These are phyloP conservation scores for Tringa solitaria DNA, from an alignment of 2,113 vertebrate species.

Conservation along the genomic window DNA sequence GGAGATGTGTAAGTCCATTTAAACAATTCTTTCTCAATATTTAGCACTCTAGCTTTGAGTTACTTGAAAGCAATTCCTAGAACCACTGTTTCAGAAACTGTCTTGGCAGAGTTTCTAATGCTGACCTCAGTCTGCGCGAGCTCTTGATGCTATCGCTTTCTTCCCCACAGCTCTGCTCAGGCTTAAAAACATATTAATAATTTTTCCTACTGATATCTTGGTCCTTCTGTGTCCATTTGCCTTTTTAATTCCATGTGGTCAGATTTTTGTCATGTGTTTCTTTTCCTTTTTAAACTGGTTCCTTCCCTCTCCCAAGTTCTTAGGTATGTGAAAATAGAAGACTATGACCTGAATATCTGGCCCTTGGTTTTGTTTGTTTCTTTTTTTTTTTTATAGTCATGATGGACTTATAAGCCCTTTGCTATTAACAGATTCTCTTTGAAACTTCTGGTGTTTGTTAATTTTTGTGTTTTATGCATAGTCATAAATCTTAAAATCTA, in stretches of 20 bases:
- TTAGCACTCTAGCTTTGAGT: neutral
- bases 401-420: neutral
- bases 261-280: neutral
- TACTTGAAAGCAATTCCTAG: neutral
- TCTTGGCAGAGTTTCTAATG: neutral
- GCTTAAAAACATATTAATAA: neutral
- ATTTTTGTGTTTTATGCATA: neutral
- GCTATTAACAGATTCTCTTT: neutral
- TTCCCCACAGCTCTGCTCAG: neutral
- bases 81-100: fast-evolving
- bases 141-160: neutral
- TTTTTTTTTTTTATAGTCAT: neutral
- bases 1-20: slow-evolving; percentile 82
- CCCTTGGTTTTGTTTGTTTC: neutral
- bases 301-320: neutral
- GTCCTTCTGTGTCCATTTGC: neutral
- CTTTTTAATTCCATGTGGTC: neutral
- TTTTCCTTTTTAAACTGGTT: neutral
- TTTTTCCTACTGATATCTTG: neutral
- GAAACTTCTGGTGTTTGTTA: neutral
- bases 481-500: neutral
- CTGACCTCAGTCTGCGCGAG: neutral
- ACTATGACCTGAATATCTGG: neutral
- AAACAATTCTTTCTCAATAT: neutral
- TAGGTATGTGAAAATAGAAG: neutral